Percentiles rank a stretch among this genome's conserved stretches.
phyloP scores from a whole-genome alignment of 2,888 invertebrate genomes.

The Clitarchus hookeri region DNA sequence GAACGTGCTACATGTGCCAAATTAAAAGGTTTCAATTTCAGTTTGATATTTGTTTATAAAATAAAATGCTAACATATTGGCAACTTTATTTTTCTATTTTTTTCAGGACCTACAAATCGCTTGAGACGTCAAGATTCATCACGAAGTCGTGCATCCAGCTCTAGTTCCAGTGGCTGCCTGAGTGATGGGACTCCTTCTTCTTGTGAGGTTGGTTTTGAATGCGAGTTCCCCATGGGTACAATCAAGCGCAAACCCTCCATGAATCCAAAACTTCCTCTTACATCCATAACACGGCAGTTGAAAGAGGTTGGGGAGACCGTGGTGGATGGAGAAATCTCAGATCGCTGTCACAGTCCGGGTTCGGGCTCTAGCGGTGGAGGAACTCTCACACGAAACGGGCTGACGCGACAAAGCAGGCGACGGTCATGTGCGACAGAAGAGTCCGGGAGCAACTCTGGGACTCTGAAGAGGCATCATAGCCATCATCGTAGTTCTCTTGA shows the following conservation, averaged over 20 bases:
- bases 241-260: slow-evolving; percentile 92
- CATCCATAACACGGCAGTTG: slow-evolving; percentile 86
- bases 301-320: slow-evolving; percentile 65
- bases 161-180: slow-evolving; percentile 83
- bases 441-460: slow-evolving; percentile 41
- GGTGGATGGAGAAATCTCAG: slow-evolving; percentile 29
- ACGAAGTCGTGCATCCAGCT: slow-evolving; percentile 78
- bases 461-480: slow-evolving; percentile 40
- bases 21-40: too few species aligned
- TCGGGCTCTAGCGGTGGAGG: slow-evolving; percentile 45
- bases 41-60: too few species aligned
- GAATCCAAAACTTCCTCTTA: slow-evolving; percentile 88
- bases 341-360: slow-evolving; percentile 34
- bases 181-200: slow-evolving; percentile 77
- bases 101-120: slow-evolving; percentile 22
- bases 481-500: slow-evolving; percentile 32
- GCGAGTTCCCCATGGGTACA: slow-evolving; percentile 65
- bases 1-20: too few species aligned
- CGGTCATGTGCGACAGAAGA: slow-evolving; percentile 33
- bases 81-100: background rate
- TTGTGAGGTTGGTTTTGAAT: slow-evolving; percentile 62
- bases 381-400: slow-evolving; percentile 43
- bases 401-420: slow-evolving; percentile 34
- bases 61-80: too few species aligned
- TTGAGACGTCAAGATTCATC: slow-evolving; percentile 33